A percentile compares a stretch with the other conserved stretches of the same genome.
phyloP scores from a whole-genome alignment of 2,797 vertebrate species.

The Pelobates cultripes region DNA sequence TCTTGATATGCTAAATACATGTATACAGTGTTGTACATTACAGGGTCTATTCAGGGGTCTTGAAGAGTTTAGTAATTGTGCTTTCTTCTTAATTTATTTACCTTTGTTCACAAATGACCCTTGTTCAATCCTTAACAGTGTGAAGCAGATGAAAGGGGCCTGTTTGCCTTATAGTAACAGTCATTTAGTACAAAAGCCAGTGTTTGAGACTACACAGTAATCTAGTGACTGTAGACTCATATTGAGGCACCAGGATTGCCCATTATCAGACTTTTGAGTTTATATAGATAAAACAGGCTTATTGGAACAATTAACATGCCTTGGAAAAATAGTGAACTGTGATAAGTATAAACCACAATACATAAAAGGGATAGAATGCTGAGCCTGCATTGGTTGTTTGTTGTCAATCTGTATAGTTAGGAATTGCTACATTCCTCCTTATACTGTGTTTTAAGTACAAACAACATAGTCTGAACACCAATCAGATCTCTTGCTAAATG shows the following conservation, averaged over 20 bases:
- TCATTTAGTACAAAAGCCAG: neutral
- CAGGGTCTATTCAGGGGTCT: neutral
- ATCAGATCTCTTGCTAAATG: too few relatives aligned
- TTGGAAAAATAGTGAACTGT: neutral
- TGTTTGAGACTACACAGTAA: neutral
- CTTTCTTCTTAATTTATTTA: conserved; percentile 6
- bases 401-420: neutral
- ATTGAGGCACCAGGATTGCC: conserved; percentile 1
- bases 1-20: too few relatives aligned
- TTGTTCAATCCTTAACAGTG: neutral
- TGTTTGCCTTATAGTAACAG: neutral
- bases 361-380: conserved; percentile 10
- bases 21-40: neutral
- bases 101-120: conserved; percentile 4
- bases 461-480: neutral
- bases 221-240: neutral
- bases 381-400: neutral
- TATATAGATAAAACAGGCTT: conserved; percentile 11
- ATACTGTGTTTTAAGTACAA: neutral
- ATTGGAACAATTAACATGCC: conserved; percentile 4
- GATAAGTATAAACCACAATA: conserved; percentile 15
- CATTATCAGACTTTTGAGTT: conserved; percentile 1
- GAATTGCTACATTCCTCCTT: neutral
- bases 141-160: neutral
- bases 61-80: neutral